Base-by-base conservation (phyloP, 1,140 invertebrate genomes). In the Diabrotica virgifera region DNA sequence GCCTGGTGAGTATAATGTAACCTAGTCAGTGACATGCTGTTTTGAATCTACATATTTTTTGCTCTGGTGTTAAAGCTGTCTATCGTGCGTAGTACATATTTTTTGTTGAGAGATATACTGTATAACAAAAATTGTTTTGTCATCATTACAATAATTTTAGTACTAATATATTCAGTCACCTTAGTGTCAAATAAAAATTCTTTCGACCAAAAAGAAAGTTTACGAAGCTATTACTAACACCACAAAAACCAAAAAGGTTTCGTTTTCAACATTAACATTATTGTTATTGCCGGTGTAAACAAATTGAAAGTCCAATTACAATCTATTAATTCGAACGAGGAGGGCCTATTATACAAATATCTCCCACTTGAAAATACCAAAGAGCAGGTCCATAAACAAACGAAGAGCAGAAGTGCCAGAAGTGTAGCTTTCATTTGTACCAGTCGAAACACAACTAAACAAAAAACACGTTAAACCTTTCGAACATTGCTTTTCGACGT, bases 371-470 rank as follows among this genome's bases (percentile, higher is more conserved):
- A 64, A 68, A 69, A 69, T 63, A 67, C 53, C 58, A 60, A 56
- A 65, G 60, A 61, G 54, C 59, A 53, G 60, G 62, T 51, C 65
- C 69, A 72, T 72, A 69, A 69, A 69, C 68, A 69, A 69, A 64
- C 59, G 40, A 62, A 50, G 58, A 65, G 67, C 68, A 69, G 71
- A 68, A 72, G 72, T 76, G 73, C 70, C 68, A 76, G 74, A 76
- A 71, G 72, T 76, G 73, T 75, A 76, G 74, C 72, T 69, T 76
- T 74, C 73, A 76, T 76, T 76, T 76, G 73, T 76, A 72, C 72
- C 66, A 72, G 72, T 75, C 72, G 72, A 75, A 76, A 76, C 70
- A 73, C 63, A 69, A 75, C 72, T 63, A 76, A 74, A 75, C 64
- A 74, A 75, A 76, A 75, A 73, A 77, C 68, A 69, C 66, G 56